Evolutionary conservation across 2,113 vertebrate genomes (phyloP).

Genomic region (Ancistrus triradiatus): DNA sequence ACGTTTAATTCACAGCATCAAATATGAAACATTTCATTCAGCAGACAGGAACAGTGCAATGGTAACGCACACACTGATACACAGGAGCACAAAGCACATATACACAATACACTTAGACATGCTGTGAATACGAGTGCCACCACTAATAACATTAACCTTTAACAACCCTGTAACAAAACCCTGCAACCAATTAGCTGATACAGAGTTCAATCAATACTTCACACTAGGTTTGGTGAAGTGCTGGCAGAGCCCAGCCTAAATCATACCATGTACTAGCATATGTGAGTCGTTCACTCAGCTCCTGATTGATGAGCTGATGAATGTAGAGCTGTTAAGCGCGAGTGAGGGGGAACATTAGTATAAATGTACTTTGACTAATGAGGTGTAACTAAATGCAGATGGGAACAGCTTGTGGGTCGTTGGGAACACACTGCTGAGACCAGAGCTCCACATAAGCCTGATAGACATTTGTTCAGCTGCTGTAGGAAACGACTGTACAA

Average conservation of each 20-base stretch:
- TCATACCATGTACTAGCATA: conserved; percentile 13
- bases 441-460: conserved; percentile 18
- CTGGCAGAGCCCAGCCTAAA: conserved; percentile 8
- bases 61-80: too few species aligned
- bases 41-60: background rate
- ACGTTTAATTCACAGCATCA: conserved; percentile 13
- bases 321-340: conserved; percentile 1
- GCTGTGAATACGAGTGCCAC: background rate
- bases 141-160: conserved; percentile 16
- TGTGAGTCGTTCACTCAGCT: background rate
- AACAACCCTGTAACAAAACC: conserved; percentile 14
- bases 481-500: conserved; percentile 40
- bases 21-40: background rate
- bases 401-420: conserved; percentile 20
- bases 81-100: background rate
- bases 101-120: background rate
- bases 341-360: conserved; percentile 25
- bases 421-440: conserved; percentile 19
- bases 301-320: background rate
- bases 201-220: conserved; percentile 15
- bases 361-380: conserved; percentile 58
- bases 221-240: conserved; percentile 21
- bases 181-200: conserved; percentile 13
- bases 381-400: conserved; percentile 39
- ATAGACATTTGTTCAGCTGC: conserved; percentile 54